A percentile compares a stretch with the other conserved stretches of the same genome.
These are phyloP conservation scores for Julus scanicus DNA, from an alignment of 2,888 invertebrate species.

Conservation along the genomic window DNA sequence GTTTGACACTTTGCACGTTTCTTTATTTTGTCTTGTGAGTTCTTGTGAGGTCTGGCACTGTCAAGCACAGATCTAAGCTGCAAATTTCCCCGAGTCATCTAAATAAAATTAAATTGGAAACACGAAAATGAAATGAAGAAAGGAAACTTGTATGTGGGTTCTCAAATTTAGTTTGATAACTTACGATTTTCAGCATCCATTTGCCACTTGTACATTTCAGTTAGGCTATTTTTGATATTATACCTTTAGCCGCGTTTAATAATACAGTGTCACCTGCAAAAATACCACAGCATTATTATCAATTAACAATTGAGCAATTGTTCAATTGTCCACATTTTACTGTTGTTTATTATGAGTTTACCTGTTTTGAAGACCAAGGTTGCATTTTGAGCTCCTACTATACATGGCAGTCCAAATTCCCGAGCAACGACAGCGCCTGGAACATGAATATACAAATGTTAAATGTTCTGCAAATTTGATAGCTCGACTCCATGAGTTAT, in stretches of 20 bases:
- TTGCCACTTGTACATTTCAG: not conserved
- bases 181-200: not conserved
- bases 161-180: not conserved
- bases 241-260: constrained; percentile 26
- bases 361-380: constrained; percentile 66
- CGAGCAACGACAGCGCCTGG: constrained; percentile 83
- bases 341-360: not conserved
- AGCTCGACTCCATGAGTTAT: not conserved
- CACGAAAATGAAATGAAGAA: not conserved
- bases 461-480: constrained; percentile 47
- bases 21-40: no score
- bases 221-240: constrained; percentile 13
- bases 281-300: not conserved
- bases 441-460: not conserved
- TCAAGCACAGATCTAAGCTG: not conserved
- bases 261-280: constrained; percentile 47
- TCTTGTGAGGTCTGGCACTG: not conserved
- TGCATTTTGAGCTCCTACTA: constrained; percentile 78
- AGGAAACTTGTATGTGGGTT: not conserved
- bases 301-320: not conserved
- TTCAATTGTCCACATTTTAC: not conserved
- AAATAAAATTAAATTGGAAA: not conserved
- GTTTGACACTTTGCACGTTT: no score
- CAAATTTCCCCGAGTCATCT: not conserved
- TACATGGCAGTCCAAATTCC: constrained; percentile 84